Base-by-base conservation (phyloP, 2,888 invertebrate species). In the Clusia tigrina region DNA sequence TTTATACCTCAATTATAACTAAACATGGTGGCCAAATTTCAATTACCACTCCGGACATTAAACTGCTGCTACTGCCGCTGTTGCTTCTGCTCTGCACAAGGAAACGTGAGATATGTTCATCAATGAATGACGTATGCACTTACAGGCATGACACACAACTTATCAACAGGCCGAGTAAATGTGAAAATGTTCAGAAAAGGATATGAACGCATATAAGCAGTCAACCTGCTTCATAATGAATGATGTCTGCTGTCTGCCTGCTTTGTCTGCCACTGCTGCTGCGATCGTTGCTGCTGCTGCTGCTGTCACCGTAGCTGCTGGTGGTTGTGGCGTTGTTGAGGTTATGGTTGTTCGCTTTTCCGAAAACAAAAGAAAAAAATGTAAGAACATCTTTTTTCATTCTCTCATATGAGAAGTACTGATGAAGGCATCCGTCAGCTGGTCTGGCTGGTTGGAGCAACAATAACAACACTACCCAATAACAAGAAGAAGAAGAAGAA, bases 381-480 rank as follows among this genome's bases (percentile, higher is more conserved):
- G 9, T 48, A 20, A 9, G 48, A 22, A 48, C 18, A 48, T 48
- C 48, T 48, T 48, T 20, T 48, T 20, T 15, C n/a, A n/a, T n/a
- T n/a, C 22, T 22, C 48, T 48, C 20, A 48, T 5, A 48, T 48
- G 48, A 5, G 6, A 20, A 20, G 6, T 22, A 20, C 48, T 48
- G 48, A 22, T 48, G 48, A 18, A 48, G 48, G 48, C 18, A 48
- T 48, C 22, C 48, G 22, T 22, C 48, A 48, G 6, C 48, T 48
- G 18, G 18, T 25, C 25, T 51, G 51, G 20, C 2, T 20, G 24
- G 2, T 15, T 17, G n/a, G 15, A 57, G 5, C 23, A 46, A 9
- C 73, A 69, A 64, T 71, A 65, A 67, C 74, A 75, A 72, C 76
- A 77, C 66, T 72, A 72, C 66, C 74, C 68, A 68, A 64, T 61